Evolutionary conservation across 35 echinoderm and acorn worm genomes (phyloP).

Genomic region (Patiria miniata): DNA sequence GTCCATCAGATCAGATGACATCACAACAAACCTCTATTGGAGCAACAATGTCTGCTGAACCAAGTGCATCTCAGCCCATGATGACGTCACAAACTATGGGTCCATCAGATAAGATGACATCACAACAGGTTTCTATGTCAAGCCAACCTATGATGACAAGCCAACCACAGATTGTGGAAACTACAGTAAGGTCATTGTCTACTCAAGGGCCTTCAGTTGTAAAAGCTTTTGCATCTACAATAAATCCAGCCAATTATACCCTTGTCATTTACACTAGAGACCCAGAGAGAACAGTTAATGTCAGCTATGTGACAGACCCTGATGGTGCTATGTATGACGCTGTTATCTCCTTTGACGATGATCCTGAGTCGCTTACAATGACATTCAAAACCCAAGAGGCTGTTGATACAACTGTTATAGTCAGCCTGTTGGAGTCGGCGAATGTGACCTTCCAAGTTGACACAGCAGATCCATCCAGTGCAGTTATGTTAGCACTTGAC

Average conservation of each 20-base stretch:
- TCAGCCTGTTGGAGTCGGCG: not conserved
- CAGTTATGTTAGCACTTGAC: not conserved
- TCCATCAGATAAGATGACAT: not conserved
- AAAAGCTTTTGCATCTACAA: not conserved
- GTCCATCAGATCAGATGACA: not conserved
- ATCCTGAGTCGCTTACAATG: not conserved
- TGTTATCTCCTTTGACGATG: not conserved
- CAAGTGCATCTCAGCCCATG: not conserved
- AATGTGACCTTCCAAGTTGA: not conserved
- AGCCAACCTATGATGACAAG: not conserved
- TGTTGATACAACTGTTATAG: not conserved
- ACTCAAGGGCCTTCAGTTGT: not conserved
- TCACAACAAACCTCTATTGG: not conserved
- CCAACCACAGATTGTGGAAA: not conserved
- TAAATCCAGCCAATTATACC: not conserved
- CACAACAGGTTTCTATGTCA: not conserved
- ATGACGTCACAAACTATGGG: not conserved
- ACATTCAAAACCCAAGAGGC: not conserved
- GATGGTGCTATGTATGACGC: not conserved
- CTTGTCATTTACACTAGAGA: not conserved
- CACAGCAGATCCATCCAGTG: not conserved
- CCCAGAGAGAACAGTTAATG: not conserved
- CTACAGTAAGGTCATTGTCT: not conserved
- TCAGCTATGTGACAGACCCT: not conserved
- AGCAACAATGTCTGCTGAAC: not conserved